Base-by-base conservation (phyloP, 2,888 invertebrate species). In the Halocaridina rubra region DNA sequence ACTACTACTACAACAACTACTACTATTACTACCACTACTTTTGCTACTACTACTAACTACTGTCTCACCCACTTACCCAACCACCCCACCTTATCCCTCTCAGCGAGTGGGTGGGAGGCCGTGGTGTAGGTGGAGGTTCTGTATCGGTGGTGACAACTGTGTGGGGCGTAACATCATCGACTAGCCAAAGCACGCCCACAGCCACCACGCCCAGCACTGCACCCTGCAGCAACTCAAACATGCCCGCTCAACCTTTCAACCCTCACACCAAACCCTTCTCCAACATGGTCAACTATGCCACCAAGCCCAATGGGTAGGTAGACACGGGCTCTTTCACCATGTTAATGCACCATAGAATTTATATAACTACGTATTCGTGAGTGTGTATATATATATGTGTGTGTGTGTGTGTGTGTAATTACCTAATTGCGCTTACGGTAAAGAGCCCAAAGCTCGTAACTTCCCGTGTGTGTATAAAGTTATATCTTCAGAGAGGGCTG, bases 101-200 rank as follows among this genome's bases (percentile, higher is more conserved):
- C 85, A 85, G 85, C 75, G 85, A 85, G 85, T 80, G 80, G 85
- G 85, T 85, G 69, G 85, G 85, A 32, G 85, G 85, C 75, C 67
- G 85, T 19, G 82, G 74, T 64, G 61, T 81, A 32, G 84, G 53
- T 19, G 80, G 85, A 27, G 85, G 85, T 10, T 33, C 80, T 10
- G 85, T 85, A 53, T 85, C 85, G 33, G 80, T 80, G 13, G 85
- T 85, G 53, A 80, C 85, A n/a, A 85, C 85, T 32, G 80, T 85
- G 22, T 85, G 80, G 80, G 85, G 85, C 16, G 80, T 80, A 27
- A 76, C 80, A 7, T 57, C 61, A 13, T 30, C 80, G 13, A 85
- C 80, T 16, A 80, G 75, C 53, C 64, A 75, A 32, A 81, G 67
- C 67, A 80, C 80, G 27, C 57, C 80, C 33, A 80, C 80, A 33